A percentile compares a stretch with the other conserved stretches of the same genome.
Evolutionary conservation across 2,113 vertebrate genomes (phyloP).

Genomic region (Malurus elegans): DNA sequence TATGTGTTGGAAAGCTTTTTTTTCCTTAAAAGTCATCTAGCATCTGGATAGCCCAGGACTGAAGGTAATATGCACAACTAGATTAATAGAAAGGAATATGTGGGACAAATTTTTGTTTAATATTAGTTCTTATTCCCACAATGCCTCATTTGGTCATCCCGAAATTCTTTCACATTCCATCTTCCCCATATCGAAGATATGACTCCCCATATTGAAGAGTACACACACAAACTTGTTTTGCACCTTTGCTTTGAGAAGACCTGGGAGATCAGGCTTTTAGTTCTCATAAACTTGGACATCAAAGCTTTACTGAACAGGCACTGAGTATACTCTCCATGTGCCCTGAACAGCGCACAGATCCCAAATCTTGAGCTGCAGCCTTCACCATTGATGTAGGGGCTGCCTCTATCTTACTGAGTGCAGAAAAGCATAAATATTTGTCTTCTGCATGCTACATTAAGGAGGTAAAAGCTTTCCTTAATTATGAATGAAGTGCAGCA

Average conservation of each 20-base stretch:
- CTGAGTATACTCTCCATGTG: accelerated
- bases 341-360: not conserved
- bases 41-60: not conserved
- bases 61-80: not conserved
- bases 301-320: not conserved
- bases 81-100: not conserved
- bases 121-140: not conserved
- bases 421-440: not conserved
- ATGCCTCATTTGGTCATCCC: not conserved
- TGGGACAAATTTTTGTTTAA: not conserved
- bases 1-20: accelerated
- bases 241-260: not conserved
- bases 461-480: not conserved
- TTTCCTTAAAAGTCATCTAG: not conserved
- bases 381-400: not conserved
- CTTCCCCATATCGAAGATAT: not conserved
- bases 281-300: not conserved
- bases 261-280: not conserved
- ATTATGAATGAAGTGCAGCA: not conserved
- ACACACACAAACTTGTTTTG: not conserved
- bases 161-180: not conserved
- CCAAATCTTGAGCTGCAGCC: not conserved
- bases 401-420: not conserved
- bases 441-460: not conserved
- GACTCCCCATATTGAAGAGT: too few relatives aligned